These are phyloP conservation scores for Catocala sponsa DNA, from an alignment of 2,888 invertebrate species.

Conservation along the genomic window DNA sequence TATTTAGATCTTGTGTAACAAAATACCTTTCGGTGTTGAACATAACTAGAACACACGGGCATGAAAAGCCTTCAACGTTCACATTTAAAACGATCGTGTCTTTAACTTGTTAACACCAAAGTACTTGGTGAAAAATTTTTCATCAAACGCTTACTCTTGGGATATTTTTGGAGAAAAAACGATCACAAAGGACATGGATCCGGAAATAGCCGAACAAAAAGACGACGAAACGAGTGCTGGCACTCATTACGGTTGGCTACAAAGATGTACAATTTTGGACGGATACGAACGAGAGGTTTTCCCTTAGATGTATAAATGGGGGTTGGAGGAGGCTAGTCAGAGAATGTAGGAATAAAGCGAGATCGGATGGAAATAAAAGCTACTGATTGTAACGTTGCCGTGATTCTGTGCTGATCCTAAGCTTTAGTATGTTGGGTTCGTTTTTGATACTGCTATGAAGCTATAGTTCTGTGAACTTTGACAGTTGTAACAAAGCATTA, in stretches of 20 bases:
- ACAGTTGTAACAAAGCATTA: no score
- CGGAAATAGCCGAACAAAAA: conserved; percentile 56
- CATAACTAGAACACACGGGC: no score
- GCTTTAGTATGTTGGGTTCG: no score
- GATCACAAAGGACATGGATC: conserved; percentile 41
- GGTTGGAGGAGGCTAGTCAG: conserved; percentile 14
- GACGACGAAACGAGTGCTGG: conserved; percentile 47
- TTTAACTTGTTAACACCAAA: conserved; percentile 8
- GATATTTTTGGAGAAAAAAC: conserved; percentile 39
- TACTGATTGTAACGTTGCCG: neutral
- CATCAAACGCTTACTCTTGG: conserved; percentile 29
- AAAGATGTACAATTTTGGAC: conserved; percentile 47
- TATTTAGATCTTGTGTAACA: no score
- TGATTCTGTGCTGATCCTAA: no score
- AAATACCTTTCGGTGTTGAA: no score
- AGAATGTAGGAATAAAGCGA: conserved; percentile 10
- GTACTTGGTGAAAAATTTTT: conserved; percentile 4
- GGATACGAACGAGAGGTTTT: conserved; percentile 29
- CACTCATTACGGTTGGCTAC: conserved; percentile 48
- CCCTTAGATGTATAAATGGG: conserved; percentile 14
- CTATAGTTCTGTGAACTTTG: no score
- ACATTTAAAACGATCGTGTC: neutral
- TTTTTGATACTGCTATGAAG: no score
- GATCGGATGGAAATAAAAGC: conserved; percentile 11
- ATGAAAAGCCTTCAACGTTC: no score